Percentiles rank a stretch among this genome's conserved stretches.
Conservation (phyloP, 2,888 invertebrate species). For the Operophtera brumata region DNA sequence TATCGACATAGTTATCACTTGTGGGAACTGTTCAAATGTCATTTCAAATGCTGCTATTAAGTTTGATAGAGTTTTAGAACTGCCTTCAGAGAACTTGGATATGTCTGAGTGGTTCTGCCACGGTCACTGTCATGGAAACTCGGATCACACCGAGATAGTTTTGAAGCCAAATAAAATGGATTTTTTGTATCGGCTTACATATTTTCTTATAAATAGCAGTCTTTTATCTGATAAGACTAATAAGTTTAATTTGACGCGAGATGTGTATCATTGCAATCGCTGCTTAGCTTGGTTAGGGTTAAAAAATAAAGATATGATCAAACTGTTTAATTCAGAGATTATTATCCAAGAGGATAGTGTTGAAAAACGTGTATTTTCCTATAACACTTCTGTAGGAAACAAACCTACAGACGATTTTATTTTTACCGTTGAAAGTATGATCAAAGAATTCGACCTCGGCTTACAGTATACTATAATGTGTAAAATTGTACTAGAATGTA, state of each 20-base stretch:
- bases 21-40: slow-evolving; percentile 69
- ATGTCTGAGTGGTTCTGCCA: slow-evolving; percentile 86
- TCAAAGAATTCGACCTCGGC: slow-evolving; percentile 72
- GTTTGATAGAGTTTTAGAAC: slow-evolving; percentile 81
- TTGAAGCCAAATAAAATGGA: slow-evolving; percentile 76
- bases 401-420: slow-evolving; percentile 75
- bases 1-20: slow-evolving; percentile 57
- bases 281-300: slow-evolving; percentile 82
- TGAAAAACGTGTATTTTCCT: slow-evolving; percentile 50
- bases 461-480: slow-evolving; percentile 75
- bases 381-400: slow-evolving; percentile 46
- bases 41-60: slow-evolving; percentile 67
- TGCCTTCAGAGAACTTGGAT: slow-evolving; percentile 82
- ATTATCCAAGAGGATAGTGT: slow-evolving; percentile 55
- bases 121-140: slow-evolving; percentile 58
- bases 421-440: slow-evolving; percentile 72
- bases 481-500: slow-evolving; percentile 79
- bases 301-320: slow-evolving; percentile 62
- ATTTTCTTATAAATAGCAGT: slow-evolving; percentile 71
- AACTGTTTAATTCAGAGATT: slow-evolving; percentile 81
- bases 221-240: slow-evolving; percentile 65
- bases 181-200: slow-evolving; percentile 80
- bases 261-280: slow-evolving; percentile 77
- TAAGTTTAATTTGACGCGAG: slow-evolving; percentile 67
- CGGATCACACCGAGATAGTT: slow-evolving; percentile 37